phyloP scores from a whole-genome alignment of 2,113 vertebrate genomes.

The Puntigrus tetrazona region DNA sequence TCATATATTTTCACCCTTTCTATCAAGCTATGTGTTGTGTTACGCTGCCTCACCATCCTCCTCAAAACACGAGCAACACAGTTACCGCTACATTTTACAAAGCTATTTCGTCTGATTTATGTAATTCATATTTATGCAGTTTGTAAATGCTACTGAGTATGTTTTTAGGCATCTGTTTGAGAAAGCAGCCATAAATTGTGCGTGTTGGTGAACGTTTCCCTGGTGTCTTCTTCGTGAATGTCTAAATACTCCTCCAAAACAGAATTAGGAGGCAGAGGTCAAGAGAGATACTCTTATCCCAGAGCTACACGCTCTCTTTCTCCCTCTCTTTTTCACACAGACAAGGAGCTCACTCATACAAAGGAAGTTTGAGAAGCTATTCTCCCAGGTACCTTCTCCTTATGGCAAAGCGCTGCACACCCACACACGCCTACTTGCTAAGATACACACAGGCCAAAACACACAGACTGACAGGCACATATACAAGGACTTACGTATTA shows the following conservation, averaged over 20 bases:
- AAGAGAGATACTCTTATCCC: conserved; percentile 50
- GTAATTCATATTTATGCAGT: conserved; percentile 5
- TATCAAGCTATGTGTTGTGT: conserved; percentile 48
- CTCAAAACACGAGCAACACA: conserved; percentile 27
- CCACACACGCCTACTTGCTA: conserved; percentile 45
- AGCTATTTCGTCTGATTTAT: background rate
- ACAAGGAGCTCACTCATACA: conserved; percentile 35
- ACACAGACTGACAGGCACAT: conserved; percentile 33
- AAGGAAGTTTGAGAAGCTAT: conserved; percentile 48
- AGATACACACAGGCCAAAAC: conserved; percentile 30
- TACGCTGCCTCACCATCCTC: conserved; percentile 37
- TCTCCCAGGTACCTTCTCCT: conserved; percentile 55
- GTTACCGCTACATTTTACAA: conserved; percentile 10
- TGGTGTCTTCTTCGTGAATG: conserved; percentile 13
- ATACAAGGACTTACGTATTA: background rate
- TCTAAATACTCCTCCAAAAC: conserved; percentile 36
- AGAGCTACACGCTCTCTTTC: conserved; percentile 34
- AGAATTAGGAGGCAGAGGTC: conserved; percentile 52
- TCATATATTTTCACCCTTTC: conserved; percentile 49
- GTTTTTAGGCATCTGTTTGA: conserved; percentile 21
- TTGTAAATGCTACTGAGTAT: background rate
- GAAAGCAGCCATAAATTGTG: conserved; percentile 16
- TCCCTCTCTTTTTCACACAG: conserved; percentile 27
- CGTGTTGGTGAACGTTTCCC: conserved; percentile 3
- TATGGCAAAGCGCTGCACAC: conserved; percentile 51